Conservation (phyloP, 2,888 invertebrate species). For the Aphrophora alni region DNA sequence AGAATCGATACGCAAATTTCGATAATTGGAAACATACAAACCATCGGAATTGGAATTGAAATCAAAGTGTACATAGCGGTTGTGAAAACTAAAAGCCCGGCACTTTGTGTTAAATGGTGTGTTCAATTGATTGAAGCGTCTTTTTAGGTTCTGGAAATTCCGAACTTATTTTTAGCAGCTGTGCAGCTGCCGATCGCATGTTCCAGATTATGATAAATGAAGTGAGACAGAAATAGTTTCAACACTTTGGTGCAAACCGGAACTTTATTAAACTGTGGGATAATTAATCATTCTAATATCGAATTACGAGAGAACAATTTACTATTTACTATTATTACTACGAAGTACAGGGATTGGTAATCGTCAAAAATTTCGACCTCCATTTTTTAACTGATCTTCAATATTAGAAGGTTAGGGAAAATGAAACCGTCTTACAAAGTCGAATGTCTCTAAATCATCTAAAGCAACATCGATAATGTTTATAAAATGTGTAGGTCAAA, state of each 20-base stretch:
- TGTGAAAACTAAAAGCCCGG: neutral
- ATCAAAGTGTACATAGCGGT: neutral
- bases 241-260: neutral
- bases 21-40: neutral
- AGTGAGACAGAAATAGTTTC: neutral
- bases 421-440: no score
- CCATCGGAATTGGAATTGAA: neutral
- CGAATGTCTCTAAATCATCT: no score
- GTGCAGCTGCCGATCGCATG: neutral
- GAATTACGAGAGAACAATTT: no score
- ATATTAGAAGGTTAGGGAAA: no score
- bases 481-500: no score
- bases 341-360: no score
- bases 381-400: no score
- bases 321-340: no score
- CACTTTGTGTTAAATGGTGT: constrained; percentile 2
- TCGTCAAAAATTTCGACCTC: no score
- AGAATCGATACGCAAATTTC: neutral
- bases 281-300: no score
- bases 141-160: neutral
- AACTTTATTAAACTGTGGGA: neutral
- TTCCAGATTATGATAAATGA: neutral
- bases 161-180: neutral
- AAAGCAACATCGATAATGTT: no score
- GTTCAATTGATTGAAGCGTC: neutral